Evolutionary conservation across 2,888 invertebrate genomes (phyloP).

Genomic region (Scaptomyza reducta): DNA sequence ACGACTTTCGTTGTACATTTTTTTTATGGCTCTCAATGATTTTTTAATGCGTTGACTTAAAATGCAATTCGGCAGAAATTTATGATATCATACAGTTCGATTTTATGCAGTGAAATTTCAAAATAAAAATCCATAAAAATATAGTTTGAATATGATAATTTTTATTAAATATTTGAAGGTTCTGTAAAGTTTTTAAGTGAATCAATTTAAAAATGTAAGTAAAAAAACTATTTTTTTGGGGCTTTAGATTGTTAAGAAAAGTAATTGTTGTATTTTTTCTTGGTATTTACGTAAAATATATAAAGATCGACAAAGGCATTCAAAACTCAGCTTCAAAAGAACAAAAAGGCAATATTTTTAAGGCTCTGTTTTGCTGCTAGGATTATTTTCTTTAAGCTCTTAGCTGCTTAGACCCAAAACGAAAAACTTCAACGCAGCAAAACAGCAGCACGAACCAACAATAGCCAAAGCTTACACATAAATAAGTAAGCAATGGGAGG

Average conservation of each 20-base stretch:
- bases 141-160: not conserved
- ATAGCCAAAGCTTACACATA: constrained; percentile 18
- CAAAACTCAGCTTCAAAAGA: constrained; percentile 3
- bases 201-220: not conserved
- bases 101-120: not conserved
- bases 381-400: constrained; percentile 24
- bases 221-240: not conserved
- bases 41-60: constrained; percentile 11
- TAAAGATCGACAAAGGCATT: not conserved
- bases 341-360: constrained; percentile 10
- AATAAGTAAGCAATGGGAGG: not conserved
- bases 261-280: not conserved
- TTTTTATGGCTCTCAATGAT: constrained; percentile 18
- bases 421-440: constrained; percentile 8
- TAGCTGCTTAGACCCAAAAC: constrained; percentile 6
- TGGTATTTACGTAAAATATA: not conserved
- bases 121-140: not conserved
- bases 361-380: constrained; percentile 3
- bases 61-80: constrained; percentile 17
- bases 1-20: constrained; percentile 6
- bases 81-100: not conserved
- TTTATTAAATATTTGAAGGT: not conserved
- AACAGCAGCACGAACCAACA: constrained; percentile 16
- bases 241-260: not conserved
- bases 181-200: not conserved